A percentile compares a stretch with the other conserved stretches of the same genome.
Conservation (phyloP, 35 echinoderm and acorn worm species). For the Ptychodera flava region DNA sequence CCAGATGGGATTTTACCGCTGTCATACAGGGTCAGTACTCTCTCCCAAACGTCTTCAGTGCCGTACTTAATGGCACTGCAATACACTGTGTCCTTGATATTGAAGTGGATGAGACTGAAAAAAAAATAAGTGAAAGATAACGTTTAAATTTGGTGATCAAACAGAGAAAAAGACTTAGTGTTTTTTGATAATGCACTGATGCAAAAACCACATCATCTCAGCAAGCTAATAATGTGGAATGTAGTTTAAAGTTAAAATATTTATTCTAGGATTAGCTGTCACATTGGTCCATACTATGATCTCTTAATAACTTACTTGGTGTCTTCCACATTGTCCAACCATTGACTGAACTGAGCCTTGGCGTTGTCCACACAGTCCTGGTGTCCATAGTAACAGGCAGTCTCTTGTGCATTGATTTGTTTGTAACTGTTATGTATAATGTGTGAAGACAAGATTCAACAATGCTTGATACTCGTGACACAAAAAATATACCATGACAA, state of each 20-base stretch:
- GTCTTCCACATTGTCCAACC: conserved; percentile 24
- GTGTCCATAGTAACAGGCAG: conserved; percentile 63
- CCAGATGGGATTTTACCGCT: conserved; percentile 25
- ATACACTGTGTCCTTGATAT: conserved; percentile 52
- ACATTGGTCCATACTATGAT: no score
- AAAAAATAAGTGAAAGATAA: conserved; percentile 23
- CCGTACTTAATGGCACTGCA: conserved; percentile 80
- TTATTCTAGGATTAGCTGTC: no score
- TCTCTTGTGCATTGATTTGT: conserved; percentile 61
- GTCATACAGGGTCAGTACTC: conserved; percentile 25
- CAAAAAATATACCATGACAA: no score
- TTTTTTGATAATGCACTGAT: conserved; percentile 65
- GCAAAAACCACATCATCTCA: no score
- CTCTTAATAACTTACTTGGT: background rate
- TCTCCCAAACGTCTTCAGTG: conserved; percentile 53
- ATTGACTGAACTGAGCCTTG: conserved; percentile 20
- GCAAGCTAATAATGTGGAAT: no score
- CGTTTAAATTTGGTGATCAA: no score
- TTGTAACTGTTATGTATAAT: conserved; percentile 49
- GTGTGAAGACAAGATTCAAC: background rate
- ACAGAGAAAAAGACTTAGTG: no score
- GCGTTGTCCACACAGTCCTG: conserved; percentile 53
- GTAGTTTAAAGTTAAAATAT: no score
- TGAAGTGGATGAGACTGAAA: conserved; percentile 40
- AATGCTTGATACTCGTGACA: no score